Base-by-base conservation (phyloP, 2,797 vertebrate genomes). In the Sitta carolinensis region DNA sequence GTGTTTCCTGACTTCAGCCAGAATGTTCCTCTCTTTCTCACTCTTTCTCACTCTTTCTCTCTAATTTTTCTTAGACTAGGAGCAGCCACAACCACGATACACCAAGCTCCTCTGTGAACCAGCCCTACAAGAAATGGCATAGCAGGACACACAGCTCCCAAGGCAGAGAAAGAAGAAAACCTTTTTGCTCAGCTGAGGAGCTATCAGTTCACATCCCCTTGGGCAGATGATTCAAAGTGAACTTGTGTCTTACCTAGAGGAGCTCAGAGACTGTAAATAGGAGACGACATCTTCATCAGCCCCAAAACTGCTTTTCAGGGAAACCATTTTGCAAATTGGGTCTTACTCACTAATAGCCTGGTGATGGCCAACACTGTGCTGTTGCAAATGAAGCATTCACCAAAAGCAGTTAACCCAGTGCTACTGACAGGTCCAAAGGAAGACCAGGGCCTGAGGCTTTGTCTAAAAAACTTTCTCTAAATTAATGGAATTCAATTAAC, bases 401-500 rank as follows among this genome's bases (percentile, higher is more conserved):
- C 34, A 68, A 57, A 89, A 73, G 36, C 77, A 87, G 48, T 58
- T 88, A 67, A 76, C 22, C 7, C 58, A 81, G 42, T 3, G 5
- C 69, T 82, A 54, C 16, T 36, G 62, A 72, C 43, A 86, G 67
- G 29, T 55, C 63, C 25, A 11, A 87, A 78, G 1, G 57, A 87
- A 87, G 61, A 86, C 62, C 36, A 40, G 54, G 14, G 23, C 58
- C 70, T 6, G 2, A 66, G 67, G 64, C 68, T 87, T 93, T 94
- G 64, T 89, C 62, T 93, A 64, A 94, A 94, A 63, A 67, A 77
- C 21, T 90, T 87, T 66, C 52, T 73, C 40, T 62, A 82, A 58
- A 69, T 63, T 90, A 90, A 90, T 69, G 78, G 50, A 70, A 93
- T 80, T 87, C 64, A 84, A 52, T 91, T 89, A 94, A 90, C 42